Percentiles rank a stretch among this genome's conserved stretches.
Evolutionary conservation across 2,113 vertebrate genomes (phyloP).

Genomic region (Pogonocichla stellata): DNA sequence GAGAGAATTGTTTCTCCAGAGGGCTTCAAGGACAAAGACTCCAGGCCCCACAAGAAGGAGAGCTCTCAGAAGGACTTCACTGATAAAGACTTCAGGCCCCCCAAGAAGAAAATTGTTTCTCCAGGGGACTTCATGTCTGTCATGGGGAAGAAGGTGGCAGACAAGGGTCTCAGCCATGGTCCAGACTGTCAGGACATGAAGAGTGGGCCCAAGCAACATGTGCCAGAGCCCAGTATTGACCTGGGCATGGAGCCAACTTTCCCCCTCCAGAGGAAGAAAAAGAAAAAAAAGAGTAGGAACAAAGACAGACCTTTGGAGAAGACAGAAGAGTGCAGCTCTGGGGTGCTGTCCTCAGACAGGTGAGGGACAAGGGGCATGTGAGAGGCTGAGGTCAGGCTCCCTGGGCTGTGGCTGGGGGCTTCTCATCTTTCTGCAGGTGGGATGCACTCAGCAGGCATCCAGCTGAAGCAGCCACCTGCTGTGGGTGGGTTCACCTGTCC

Average conservation of each 20-base stretch:
- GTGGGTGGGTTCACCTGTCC: neutral
- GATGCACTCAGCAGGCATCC: too few relatives aligned
- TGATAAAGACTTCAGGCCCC: neutral
- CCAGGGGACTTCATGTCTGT: rapidly evolving
- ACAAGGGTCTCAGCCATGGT: neutral
- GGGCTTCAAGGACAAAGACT: neutral
- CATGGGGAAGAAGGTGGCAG: rapidly evolving
- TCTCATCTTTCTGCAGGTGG: neutral
- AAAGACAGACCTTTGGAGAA: neutral
- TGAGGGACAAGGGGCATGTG: neutral
- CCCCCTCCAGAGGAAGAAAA: neutral
- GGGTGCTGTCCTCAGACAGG: neutral
- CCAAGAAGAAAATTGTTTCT: neutral
- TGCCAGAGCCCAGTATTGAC: neutral
- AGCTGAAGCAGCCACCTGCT: rapidly evolving
- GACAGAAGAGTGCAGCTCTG: neutral
- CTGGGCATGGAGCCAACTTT: neutral
- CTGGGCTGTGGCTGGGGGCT: rapidly evolving
- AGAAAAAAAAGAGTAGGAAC: neutral
- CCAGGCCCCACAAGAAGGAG: neutral
- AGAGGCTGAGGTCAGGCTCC: neutral
- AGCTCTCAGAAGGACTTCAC: neutral
- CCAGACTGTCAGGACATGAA: neutral
- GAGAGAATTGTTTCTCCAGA: neutral
- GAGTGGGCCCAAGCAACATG: neutral